Evolutionary conservation across 2,113 vertebrate genomes (phyloP).

Genomic region (Bambusicola thoracicus): DNA sequence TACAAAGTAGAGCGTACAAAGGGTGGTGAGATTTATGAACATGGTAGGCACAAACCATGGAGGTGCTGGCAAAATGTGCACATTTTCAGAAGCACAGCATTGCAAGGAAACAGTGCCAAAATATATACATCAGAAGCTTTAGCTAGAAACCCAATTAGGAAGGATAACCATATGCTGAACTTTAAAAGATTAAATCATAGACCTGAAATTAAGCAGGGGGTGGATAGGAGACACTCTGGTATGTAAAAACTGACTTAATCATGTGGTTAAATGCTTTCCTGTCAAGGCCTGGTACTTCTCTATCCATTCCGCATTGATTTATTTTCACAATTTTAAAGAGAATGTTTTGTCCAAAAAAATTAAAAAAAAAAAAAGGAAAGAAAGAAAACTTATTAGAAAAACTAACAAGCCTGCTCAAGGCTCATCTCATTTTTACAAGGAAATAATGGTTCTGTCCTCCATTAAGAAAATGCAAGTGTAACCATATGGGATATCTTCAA

Average conservation of each 20-base stretch:
- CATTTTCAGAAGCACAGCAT: not conserved
- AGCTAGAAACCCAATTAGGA: not conserved
- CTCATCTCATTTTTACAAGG: not conserved
- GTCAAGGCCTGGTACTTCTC: not conserved
- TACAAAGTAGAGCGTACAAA: not conserved
- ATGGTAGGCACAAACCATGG: fast-evolving
- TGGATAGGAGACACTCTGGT: not conserved
- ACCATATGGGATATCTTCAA: not conserved
- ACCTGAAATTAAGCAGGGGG: not conserved
- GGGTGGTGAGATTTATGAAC: not conserved
- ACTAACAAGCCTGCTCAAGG: not conserved
- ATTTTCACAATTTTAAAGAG: not conserved
- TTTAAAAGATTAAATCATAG: not conserved
- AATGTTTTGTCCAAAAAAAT: not conserved
- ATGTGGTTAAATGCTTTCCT: conserved; percentile 10
- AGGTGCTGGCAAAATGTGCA: not conserved
- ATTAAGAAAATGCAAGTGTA: not conserved
- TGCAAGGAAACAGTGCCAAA: not conserved
- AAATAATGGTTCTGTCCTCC: not conserved
- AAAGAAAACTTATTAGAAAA: conserved; percentile 23
- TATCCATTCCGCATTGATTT: not conserved
- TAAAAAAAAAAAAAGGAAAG: not conserved
- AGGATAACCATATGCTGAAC: not conserved
- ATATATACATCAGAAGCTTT: not conserved
- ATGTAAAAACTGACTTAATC: not conserved